Evolutionary conservation across 2,113 vertebrate genomes (phyloP).

Genomic region (Anseranas semipalmata): DNA sequence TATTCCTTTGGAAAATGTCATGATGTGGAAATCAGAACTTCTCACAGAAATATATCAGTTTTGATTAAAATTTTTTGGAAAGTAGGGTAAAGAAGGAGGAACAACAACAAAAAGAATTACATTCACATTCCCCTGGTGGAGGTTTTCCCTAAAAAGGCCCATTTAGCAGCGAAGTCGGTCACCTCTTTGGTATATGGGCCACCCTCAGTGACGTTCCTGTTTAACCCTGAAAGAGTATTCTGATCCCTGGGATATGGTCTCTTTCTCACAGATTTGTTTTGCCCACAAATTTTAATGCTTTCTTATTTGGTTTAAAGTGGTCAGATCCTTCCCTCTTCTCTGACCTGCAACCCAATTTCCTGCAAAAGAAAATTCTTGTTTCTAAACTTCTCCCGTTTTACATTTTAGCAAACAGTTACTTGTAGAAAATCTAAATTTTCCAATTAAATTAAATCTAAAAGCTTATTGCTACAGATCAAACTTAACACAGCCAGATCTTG

Average conservation of each 20-base stretch:
- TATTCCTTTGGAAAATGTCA: slow-evolving; percentile 34
- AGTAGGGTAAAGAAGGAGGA: not conserved
- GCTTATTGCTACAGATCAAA: not conserved
- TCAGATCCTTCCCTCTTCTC: not conserved
- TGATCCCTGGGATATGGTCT: not conserved
- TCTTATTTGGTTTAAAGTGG: not conserved
- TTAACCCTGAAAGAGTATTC: not conserved
- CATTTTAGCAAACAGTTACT: not conserved
- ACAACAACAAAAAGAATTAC: not conserved
- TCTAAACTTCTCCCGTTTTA: not conserved
- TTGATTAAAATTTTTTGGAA: not conserved
- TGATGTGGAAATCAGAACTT: not conserved
- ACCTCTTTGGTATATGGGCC: not conserved
- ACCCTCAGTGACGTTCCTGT: not conserved
- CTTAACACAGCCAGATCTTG: not conserved
- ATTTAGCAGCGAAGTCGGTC: not conserved
- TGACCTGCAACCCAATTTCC: not conserved
- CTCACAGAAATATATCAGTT: not conserved
- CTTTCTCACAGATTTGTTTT: not conserved
- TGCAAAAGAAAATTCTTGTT: not conserved
- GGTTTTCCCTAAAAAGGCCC: not conserved
- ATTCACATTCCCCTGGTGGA: not conserved
- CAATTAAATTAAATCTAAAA: not conserved
- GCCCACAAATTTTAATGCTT: not conserved
- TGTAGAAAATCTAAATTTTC: not conserved